Percentiles rank a stretch among this genome's conserved stretches.
phyloP scores from a whole-genome alignment of 1,140 invertebrate genomes.

The Ips typographus region DNA sequence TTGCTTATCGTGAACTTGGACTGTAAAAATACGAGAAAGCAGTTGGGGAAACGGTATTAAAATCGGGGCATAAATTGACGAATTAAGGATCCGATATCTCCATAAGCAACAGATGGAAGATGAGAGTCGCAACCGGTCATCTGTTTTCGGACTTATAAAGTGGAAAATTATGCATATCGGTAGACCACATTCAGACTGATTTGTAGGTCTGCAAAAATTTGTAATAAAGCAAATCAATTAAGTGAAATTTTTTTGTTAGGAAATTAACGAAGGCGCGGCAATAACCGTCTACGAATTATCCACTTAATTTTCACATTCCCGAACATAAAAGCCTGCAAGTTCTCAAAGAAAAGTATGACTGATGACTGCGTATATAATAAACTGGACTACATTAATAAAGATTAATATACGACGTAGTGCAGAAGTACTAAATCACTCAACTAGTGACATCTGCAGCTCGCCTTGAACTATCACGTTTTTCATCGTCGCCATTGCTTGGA shows the following conservation, averaged over 20 bases:
- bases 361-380: slow-evolving; percentile 19
- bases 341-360: slow-evolving; percentile 18
- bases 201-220: no score
- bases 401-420: slow-evolving; percentile 35
- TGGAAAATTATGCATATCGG: neutral
- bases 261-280: no score
- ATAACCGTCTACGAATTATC: no score
- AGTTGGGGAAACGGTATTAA: neutral
- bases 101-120: neutral
- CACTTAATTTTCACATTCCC: no score
- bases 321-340: neutral
- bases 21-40: no score
- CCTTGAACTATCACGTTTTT: slow-evolving; percentile 48
- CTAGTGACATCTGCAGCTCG: slow-evolving; percentile 43
- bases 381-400: slow-evolving; percentile 37
- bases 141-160: neutral
- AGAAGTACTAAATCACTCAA: slow-evolving; percentile 44
- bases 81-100: neutral
- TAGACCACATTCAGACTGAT: neutral
- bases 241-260: no score
- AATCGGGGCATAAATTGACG: neutral
- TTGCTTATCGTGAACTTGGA: no score
- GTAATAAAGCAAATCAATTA: no score
- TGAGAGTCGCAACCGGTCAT: neutral
- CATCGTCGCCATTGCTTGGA: slow-evolving; percentile 34